A percentile compares a stretch with the other conserved stretches of the same genome.
Evolutionary conservation across 2,888 invertebrate genomes (phyloP).

Genomic region (Alentia gelatinosa): DNA sequence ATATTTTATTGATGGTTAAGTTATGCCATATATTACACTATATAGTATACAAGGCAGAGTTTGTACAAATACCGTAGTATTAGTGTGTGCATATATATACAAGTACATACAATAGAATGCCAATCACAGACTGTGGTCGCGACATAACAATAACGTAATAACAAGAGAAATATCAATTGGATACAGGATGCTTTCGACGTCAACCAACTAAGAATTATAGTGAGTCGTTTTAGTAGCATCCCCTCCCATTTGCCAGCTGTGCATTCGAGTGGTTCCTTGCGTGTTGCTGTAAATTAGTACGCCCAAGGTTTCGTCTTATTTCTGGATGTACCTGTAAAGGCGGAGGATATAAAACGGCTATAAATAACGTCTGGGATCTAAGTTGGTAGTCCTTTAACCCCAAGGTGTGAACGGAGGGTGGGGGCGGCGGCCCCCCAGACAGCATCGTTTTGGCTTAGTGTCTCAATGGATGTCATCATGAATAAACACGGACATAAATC

Average conservation of each 20-base stretch:
- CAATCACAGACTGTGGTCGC: slow-evolving; percentile 16
- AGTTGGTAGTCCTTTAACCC: background rate
- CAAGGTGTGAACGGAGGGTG: background rate
- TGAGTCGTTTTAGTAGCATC: background rate
- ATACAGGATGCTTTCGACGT: background rate
- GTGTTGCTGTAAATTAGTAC: background rate
- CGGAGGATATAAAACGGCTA: background rate
- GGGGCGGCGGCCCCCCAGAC: background rate
- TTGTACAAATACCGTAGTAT: background rate
- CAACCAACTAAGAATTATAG: background rate
- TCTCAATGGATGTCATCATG: slow-evolving; percentile 13
- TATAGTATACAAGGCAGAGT: background rate
- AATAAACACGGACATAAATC: slow-evolving; percentile 44
- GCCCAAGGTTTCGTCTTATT: background rate
- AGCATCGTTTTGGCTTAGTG: background rate
- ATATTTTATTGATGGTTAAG: background rate
- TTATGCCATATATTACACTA: background rate
- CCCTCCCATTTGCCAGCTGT: background rate
- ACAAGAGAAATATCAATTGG: background rate
- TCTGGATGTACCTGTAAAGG: background rate
- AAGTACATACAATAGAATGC: background rate
- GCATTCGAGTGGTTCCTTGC: background rate
- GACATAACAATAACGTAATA: background rate
- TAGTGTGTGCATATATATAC: background rate
- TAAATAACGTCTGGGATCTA: background rate